Evolutionary conservation across 2,888 invertebrate species (phyloP), one percentile per base, ranked within the genome.

Genomic region (Operophtera brumata): DNA sequence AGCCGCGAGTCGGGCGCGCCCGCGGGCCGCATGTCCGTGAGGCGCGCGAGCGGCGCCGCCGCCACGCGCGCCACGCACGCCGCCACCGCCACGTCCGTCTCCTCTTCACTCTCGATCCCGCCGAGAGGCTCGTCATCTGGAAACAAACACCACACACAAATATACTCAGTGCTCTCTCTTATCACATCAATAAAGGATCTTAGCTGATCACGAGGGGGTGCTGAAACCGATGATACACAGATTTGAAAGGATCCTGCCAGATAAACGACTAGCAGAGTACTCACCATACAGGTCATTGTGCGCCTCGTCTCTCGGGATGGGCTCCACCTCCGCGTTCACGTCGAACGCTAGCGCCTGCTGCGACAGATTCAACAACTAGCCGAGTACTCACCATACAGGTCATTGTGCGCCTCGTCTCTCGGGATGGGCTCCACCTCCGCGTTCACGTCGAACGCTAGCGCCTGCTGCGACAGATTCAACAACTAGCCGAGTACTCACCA

Each of bases 311-410:
- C 78, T 75, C 0, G 92, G 92, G 65, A 92, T 84, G 0, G 92
- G 92, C 66, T 93, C 93, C 0, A 92, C 91, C 32, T 92, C 92
- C 0, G 93, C 93, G 67, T 93, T 91, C 0, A 93, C 91, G 62
- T 93, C 93, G 60, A 93, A 93, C 0, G 92, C 93, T 47, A 93
- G 78, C 0, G 92, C 92, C 54, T 92, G 87, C 64, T 92, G 92
- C 0, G 90, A 91, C 52, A 86, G 66, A 59, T 91, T 90, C 44
- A n/a, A n/a, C n/a, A n/a, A n/a, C n/a, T n/a, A n/a, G n/a, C n/a
- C n/a, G n/a, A n/a, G n/a, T n/a, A 40, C 78, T 66, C 62, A 90
- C 89, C 89, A 57, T 74, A 82, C 32, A 89, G 60, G 53, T 90
- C 90, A 61, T 90, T 87, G 28, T 82, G 81, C 1, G 59, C 74